phyloP scores from a whole-genome alignment of 2,797 vertebrate species.

The Bovichtus variegatus region DNA sequence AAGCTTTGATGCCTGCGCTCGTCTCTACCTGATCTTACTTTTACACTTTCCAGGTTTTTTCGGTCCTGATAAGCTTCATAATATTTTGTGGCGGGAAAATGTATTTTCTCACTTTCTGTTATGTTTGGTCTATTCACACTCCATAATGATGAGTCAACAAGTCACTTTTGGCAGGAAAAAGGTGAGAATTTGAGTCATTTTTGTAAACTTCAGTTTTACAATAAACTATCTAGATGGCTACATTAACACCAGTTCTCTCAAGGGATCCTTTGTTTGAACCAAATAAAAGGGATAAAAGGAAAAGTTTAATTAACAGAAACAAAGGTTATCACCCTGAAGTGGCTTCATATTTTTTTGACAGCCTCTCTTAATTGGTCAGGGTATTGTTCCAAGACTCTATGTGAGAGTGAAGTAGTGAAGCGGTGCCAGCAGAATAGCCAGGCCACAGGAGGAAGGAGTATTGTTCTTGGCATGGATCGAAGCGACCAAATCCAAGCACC shows the following conservation, averaged over 20 bases:
- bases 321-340: slow-evolving; percentile 54
- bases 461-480: slow-evolving; percentile 77
- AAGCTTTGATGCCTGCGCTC: background rate
- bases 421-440: slow-evolving; percentile 68
- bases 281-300: slow-evolving; percentile 1
- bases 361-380: slow-evolving; percentile 61
- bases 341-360: slow-evolving; percentile 34
- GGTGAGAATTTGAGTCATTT: slow-evolving; percentile 38
- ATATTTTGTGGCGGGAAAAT: background rate
- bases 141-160: slow-evolving; percentile 26
- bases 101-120: slow-evolving; percentile 19
- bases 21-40: too few relatives aligned
- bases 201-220: slow-evolving; percentile 6
- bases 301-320: slow-evolving; percentile 32
- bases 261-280: background rate
- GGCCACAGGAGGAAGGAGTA: slow-evolving; percentile 73
- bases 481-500: slow-evolving; percentile 70
- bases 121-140: slow-evolving; percentile 20
- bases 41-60: slow-evolving; percentile 6
- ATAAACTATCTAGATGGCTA: slow-evolving; percentile 3
- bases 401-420: slow-evolving; percentile 64
- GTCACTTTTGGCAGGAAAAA: slow-evolving; percentile 29
- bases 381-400: slow-evolving; percentile 50
- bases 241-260: slow-evolving; percentile 29
- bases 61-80: background rate